Conservation (phyloP, 2,113 vertebrate genomes). For the Malurus cyaneus region DNA sequence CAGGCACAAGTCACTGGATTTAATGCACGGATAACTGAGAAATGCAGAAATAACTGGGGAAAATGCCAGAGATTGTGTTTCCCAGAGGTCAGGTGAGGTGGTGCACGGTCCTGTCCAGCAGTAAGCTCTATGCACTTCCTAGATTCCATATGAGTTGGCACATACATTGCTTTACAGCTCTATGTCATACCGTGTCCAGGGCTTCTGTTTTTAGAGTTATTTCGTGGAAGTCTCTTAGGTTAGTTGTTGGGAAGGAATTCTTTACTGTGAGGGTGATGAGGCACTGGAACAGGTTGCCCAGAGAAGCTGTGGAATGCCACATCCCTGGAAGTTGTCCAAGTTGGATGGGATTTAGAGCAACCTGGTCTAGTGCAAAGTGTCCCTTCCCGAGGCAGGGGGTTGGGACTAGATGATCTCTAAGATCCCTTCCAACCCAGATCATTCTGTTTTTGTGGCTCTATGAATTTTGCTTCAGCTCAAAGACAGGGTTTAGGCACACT, state of each 20-base stretch:
- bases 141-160: neutral
- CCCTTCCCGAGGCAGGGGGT: neutral
- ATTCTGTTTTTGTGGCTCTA: neutral
- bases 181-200: neutral
- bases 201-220: neutral
- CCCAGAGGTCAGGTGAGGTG: neutral
- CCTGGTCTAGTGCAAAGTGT: neutral
- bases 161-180: neutral
- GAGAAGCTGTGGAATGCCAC: neutral
- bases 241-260: neutral
- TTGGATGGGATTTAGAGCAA: neutral
- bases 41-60: neutral
- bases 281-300: neutral
- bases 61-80: neutral
- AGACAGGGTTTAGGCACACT: neutral
- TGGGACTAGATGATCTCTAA: neutral
- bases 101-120: neutral
- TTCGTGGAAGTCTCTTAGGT: neutral
- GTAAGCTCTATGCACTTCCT: neutral
- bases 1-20: neutral
- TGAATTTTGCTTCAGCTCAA: neutral
- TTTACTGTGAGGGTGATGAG: neutral
- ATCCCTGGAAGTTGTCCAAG: neutral
- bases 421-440: neutral
- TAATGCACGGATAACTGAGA: neutral